Evolutionary conservation across 2,113 vertebrate species (phyloP).

Genomic region (Tetrax tetrax): DNA sequence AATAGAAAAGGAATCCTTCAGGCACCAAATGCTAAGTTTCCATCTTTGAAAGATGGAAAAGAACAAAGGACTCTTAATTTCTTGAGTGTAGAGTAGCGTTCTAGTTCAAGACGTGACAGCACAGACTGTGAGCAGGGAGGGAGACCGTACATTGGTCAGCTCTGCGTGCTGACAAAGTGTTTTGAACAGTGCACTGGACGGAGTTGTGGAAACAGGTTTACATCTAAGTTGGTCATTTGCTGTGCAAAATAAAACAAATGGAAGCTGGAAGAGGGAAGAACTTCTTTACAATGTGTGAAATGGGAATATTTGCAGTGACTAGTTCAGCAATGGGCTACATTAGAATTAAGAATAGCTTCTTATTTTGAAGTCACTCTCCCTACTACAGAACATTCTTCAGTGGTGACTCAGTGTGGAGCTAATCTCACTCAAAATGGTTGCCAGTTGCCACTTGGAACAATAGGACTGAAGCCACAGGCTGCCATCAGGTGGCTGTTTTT

Average conservation of each 20-base stretch:
- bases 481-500: constrained; percentile 67
- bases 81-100: background rate
- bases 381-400: constrained; percentile 33
- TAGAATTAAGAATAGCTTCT: background rate
- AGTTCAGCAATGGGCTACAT: background rate
- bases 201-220: background rate
- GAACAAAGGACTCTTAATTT: background rate
- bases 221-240: background rate
- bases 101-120: background rate
- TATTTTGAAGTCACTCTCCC: constrained; percentile 23
- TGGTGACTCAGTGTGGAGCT: constrained; percentile 35
- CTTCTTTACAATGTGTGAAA: background rate
- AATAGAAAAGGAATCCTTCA: background rate
- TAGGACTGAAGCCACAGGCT: constrained; percentile 58
- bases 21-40: background rate
- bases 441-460: constrained; percentile 58
- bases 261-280: background rate
- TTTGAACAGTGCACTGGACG: background rate
- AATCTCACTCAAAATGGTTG: constrained; percentile 65
- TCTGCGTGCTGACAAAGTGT: background rate
- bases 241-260: background rate
- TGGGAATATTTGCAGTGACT: background rate
- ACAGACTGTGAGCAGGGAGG: background rate
- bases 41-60: background rate
- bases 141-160: background rate